A percentile compares a stretch with the other conserved stretches of the same genome.
Conservation (phyloP, 2,888 invertebrate species). For the Acholoe squamosa region DNA sequence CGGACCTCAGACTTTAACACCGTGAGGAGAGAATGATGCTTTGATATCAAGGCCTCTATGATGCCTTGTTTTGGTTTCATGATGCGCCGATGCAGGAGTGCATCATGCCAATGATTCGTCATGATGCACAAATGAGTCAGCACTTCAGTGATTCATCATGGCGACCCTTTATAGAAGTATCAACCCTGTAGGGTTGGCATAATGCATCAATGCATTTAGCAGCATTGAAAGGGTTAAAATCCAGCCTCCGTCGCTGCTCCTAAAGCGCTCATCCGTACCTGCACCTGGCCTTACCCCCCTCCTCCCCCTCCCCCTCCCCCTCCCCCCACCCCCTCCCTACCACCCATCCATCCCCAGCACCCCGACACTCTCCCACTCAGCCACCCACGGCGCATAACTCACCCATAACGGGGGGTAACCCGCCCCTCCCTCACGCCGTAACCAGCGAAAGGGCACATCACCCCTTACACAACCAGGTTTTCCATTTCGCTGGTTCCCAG, state of each 20-base stretch:
- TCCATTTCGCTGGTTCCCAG: constrained; percentile 31
- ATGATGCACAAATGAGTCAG: too few species aligned
- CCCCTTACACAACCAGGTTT: constrained; percentile 30
- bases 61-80: too few species aligned
- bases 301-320: neutral
- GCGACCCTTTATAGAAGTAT: too few species aligned
- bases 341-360: neutral
- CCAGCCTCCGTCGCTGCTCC: constrained; percentile 5
- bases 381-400: constrained; percentile 33
- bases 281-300: constrained; percentile 24
- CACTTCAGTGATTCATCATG: too few species aligned
- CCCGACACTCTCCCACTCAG: neutral
- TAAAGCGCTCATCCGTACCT: neutral
- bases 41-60: too few species aligned
- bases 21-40: too few species aligned
- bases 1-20: too few species aligned
- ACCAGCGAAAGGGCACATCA: constrained; percentile 50
- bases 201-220: too few species aligned
- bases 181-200: too few species aligned
- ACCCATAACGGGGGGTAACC: constrained; percentile 16
- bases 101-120: too few species aligned
- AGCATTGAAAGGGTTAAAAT: neutral
- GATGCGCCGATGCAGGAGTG: too few species aligned
- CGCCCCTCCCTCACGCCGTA: neutral
- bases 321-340: neutral